Percentiles rank a stretch among this genome's conserved stretches.
These are phyloP conservation scores for Enteromius radiatus DNA, from an alignment of 2,797 vertebrate genomes.

Conservation along the genomic window DNA sequence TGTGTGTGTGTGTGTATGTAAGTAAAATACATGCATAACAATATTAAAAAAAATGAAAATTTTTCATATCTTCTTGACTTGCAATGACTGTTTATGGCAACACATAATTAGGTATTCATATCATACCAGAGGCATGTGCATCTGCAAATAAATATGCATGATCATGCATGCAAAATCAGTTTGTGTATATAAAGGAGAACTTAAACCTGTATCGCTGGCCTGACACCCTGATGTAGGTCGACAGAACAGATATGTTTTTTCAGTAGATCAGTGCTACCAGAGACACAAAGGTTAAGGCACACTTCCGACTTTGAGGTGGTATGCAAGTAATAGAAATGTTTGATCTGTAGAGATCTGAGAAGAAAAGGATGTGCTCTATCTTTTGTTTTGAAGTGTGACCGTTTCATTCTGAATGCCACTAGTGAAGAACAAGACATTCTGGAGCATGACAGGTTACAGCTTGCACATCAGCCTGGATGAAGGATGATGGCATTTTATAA, in stretches of 20 bases:
- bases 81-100: background rate
- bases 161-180: background rate
- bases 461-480: background rate
- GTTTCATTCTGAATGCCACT: slow-evolving; percentile 22
- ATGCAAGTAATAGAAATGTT: slow-evolving; percentile 51
- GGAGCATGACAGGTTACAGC: slow-evolving; percentile 9
- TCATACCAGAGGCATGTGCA: background rate
- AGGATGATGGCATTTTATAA: slow-evolving; percentile 6
- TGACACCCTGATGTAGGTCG: slow-evolving; percentile 30
- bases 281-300: slow-evolving; percentile 21
- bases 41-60: too few species aligned
- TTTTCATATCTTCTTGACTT: background rate
- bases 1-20: too few species aligned
- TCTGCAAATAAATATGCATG: slow-evolving; percentile 14
- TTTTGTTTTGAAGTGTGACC: slow-evolving; percentile 31
- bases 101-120: background rate
- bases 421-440: background rate
- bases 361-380: slow-evolving; percentile 17
- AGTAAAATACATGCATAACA: background rate
- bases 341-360: slow-evolving; percentile 50
- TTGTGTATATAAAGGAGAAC: slow-evolving; percentile 35
- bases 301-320: slow-evolving; percentile 9
- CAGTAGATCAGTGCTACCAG: background rate
- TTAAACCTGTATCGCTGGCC: slow-evolving; percentile 26
- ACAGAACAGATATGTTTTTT: background rate